Percentiles rank a stretch among this genome's conserved stretches.
Evolutionary conservation across 2,888 invertebrate species (phyloP).

Genomic region (Allacma fusca): DNA sequence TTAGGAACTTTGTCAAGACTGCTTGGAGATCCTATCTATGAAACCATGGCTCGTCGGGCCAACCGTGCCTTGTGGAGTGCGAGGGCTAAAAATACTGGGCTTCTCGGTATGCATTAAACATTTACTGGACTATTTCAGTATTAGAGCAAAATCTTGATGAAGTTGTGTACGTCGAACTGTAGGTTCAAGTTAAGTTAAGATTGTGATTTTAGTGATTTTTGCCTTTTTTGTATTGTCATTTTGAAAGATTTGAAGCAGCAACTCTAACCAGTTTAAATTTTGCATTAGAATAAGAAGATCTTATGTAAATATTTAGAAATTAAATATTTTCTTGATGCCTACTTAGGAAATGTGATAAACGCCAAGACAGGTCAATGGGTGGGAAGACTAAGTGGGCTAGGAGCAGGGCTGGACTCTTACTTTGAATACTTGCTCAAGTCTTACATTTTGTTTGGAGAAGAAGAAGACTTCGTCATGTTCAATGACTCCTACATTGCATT

Average conservation of each 20-base stretch:
- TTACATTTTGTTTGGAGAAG: slow-evolving; percentile 71
- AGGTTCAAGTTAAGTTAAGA: no score
- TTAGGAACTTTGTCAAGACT: slow-evolving; percentile 71
- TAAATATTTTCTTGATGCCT: slow-evolving; percentile 7
- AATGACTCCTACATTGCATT: slow-evolving; percentile 69
- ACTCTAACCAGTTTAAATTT: no score
- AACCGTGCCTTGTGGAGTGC: slow-evolving; percentile 68
- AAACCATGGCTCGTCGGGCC: slow-evolving; percentile 69
- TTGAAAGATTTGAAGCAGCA: no score
- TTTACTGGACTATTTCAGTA: slow-evolving; percentile 5
- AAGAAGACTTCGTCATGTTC: slow-evolving; percentile 69
- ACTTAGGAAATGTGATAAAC: slow-evolving; percentile 70
- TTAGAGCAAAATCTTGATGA: no score
- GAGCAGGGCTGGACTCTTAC: slow-evolving; percentile 72
- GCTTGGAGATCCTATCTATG: slow-evolving; percentile 70
- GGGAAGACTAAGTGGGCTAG: slow-evolving; percentile 70
- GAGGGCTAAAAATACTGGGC: slow-evolving; percentile 69
- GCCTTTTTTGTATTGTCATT: slow-evolving; percentile 5
- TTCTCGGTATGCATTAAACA: slow-evolving; percentile 66
- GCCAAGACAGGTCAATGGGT: slow-evolving; percentile 72
- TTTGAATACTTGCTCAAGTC: slow-evolving; percentile 71
- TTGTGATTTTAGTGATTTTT: no score
- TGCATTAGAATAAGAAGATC: no score
- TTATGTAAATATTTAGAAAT: no score
- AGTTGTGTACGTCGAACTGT: no score